Evolutionary conservation across 2,113 vertebrate species (phyloP), one percentile per base, ranked within the genome.

Genomic region (Trogon melanurus): DNA sequence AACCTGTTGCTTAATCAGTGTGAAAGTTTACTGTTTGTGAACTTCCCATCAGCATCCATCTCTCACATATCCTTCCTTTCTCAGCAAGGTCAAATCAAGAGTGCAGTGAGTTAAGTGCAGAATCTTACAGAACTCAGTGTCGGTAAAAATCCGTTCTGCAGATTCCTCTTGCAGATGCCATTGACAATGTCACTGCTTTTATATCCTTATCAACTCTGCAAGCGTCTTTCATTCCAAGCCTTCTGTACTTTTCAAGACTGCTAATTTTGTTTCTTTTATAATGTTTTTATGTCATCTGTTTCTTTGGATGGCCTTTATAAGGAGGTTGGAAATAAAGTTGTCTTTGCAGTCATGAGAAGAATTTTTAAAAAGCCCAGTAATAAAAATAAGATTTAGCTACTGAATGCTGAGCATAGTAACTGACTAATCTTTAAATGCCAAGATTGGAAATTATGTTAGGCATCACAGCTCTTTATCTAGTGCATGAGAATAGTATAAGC

Each of bases 261-360:
- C 71, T 86, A 65, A 64, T 92, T 92, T 79, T 90, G 47, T 92
- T 62, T 82, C 58, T 76, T 93, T 70, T 89, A 27, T 62, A 60
- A 70, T 79, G 53, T 80, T 85, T 16, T 84, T 79, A 26, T 41
- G n/a, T 72, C 23, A 32, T 76, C 15, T 91, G 2, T 89, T 85
- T 87, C 58, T 89, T 50, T 79, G 54, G 30, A 36, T 79, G 45
- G 41, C 54, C 53, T 79, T 94, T 96, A 79, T 65, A 76, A 85
- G 47, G 62, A 93, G 50, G 6, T 27, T 79, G 67, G 27, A 95
- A 93, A 79, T 82, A 58, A 90, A 66, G 21, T 70, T 92, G 50
- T 14, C 44, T 73, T 72, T 73, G 47, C 45, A n/a, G 3, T 36
- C 54, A 58, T 61, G 56, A 70, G 36, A 84, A 76, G 41, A 73